phyloP scores from a whole-genome alignment of 2,113 vertebrate species.

The Bufo gargarizans region DNA sequence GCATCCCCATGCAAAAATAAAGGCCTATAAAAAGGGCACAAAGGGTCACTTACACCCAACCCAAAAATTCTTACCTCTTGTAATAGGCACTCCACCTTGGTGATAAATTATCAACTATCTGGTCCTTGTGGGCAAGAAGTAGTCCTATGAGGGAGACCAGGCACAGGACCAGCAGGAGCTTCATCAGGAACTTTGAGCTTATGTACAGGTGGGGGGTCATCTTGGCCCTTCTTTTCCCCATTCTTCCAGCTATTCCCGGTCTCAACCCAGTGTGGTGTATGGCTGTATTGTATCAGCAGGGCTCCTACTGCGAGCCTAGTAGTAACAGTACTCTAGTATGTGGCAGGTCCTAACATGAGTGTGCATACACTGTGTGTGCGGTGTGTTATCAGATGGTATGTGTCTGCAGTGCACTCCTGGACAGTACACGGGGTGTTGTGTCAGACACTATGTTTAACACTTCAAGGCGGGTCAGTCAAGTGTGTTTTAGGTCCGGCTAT shows the following conservation, averaged over 20 bases:
- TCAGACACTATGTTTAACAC: neutral
- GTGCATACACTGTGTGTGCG: neutral
- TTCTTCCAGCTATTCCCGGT: neutral
- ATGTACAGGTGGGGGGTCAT: neutral
- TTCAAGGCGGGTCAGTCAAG: neutral
- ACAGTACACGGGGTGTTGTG: neutral
- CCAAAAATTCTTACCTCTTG: neutral
- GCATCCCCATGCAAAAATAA: neutral
- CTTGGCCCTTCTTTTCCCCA: neutral
- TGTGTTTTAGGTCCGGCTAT: neutral
- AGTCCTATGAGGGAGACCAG: neutral
- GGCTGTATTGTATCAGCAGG: neutral
- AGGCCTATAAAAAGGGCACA: no score
- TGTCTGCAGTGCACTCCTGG: no score
- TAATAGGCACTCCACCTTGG: neutral
- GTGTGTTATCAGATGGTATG: no score
- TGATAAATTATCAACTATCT: neutral
- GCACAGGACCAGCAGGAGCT: neutral
- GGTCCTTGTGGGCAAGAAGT: neutral
- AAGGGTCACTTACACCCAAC: no score
- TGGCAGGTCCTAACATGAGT: neutral
- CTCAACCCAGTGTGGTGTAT: no score
- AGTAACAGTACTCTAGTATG: neutral
- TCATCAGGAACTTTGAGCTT: neutral
- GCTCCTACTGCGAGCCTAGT: neutral